These are phyloP conservation scores for Ametastegia equiseti DNA, from an alignment of 2,888 invertebrate genomes.

Conservation along the genomic window DNA sequence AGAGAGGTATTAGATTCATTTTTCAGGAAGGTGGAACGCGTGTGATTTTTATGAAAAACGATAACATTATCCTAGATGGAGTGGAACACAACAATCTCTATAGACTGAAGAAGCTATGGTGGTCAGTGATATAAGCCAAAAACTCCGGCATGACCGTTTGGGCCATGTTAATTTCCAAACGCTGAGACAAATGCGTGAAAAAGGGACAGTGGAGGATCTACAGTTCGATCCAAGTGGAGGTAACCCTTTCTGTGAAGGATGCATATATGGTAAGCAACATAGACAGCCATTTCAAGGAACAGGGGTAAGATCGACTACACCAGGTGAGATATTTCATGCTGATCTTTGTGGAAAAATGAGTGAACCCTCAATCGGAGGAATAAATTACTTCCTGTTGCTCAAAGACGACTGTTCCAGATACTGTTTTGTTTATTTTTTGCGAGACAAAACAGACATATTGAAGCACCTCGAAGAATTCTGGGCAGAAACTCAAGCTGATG, in stretches of 20 bases:
- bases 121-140: not conserved
- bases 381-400: constrained; percentile 38
- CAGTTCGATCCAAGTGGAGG: not conserved
- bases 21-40: constrained; percentile 47
- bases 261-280: constrained; percentile 36
- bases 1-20: constrained; percentile 2
- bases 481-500: not conserved
- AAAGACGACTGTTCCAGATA: constrained; percentile 44
- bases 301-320: constrained; percentile 6
- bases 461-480: not conserved
- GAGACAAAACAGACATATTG: constrained; percentile 30
- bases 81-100: not conserved
- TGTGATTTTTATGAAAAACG: constrained; percentile 30
- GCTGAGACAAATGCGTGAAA: not conserved
- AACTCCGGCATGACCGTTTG: not conserved
- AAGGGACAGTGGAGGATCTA: not conserved
- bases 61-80: constrained; percentile 29
- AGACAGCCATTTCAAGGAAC: constrained; percentile 33
- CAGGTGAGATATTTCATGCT: constrained; percentile 47
- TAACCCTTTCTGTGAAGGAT: constrained; percentile 27
- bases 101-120: constrained; percentile 8
- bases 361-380: not conserved
- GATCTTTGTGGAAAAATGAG: constrained; percentile 35
- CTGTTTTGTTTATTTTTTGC: constrained; percentile 39
- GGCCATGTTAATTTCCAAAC: not conserved